Percentiles rank a stretch among this genome's conserved stretches.
Evolutionary conservation across 2,888 invertebrate genomes (phyloP).

Genomic region (Elysia crispata): DNA sequence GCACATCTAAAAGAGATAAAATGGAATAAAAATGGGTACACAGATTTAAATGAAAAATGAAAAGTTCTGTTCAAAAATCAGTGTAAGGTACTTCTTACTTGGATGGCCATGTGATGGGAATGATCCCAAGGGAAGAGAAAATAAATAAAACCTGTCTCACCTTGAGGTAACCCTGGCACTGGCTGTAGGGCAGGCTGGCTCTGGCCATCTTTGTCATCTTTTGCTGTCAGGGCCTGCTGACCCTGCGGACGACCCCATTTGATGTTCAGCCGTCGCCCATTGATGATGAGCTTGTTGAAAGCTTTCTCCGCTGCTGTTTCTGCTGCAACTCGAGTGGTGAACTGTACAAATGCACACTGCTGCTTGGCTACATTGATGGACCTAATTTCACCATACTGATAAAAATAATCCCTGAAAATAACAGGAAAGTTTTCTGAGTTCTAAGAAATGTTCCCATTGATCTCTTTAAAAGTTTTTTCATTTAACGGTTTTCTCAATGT

Average conservation of each 20-base stretch:
- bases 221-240: conserved; percentile 65
- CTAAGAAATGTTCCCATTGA: neutral
- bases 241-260: conserved; percentile 99
- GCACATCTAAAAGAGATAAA: neutral
- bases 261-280: conserved; percentile 90
- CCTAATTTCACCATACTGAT: conserved; percentile 98
- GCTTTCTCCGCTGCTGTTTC: conserved; percentile 88
- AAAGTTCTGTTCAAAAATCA: no score
- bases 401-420: conserved; percentile 90
- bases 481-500: no score
- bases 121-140: neutral
- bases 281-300: conserved; percentile 92
- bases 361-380: conserved; percentile 94
- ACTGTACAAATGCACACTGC: conserved; percentile 96
- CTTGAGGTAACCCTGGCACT: conserved; percentile 87
- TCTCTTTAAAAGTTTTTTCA: neutral
- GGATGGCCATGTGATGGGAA: neutral
- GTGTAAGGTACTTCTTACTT: no score
- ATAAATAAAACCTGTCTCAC: conserved; percentile 53
- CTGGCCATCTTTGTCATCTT: conserved; percentile 64
- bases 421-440: conserved; percentile 6
- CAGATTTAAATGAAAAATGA: no score
- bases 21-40: no score
- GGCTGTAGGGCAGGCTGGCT: conserved; percentile 81
- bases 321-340: conserved; percentile 91